A percentile compares a stretch with the other conserved stretches of the same genome.
Evolutionary conservation across 53 echinoderm and acorn worm species (phyloP).

Genomic region (Paelopatides confundens): DNA sequence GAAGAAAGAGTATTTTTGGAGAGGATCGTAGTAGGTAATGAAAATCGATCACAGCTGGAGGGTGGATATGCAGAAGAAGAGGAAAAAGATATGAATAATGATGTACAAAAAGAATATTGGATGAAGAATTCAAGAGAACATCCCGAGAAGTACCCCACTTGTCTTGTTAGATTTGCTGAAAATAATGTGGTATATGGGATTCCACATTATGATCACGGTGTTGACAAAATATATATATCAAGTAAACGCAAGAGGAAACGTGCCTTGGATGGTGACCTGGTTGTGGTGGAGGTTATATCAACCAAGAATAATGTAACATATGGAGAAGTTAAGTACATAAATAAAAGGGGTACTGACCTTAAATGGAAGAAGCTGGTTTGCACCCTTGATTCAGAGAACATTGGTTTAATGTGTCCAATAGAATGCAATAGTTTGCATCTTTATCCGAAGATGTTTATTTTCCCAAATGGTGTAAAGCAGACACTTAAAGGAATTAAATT

Average conservation of each 20-base stretch:
- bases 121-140: background rate
- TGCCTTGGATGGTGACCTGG: conserved; percentile 15
- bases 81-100: conserved; percentile 9
- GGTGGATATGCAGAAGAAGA: background rate
- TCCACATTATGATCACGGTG: background rate
- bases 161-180: background rate
- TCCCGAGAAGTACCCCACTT: background rate
- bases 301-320: conserved; percentile 65
- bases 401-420: conserved; percentile 87
- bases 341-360: conserved; percentile 65
- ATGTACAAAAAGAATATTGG: background rate
- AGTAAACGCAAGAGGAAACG: background rate
- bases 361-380: conserved; percentile 78
- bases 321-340: conserved; percentile 77
- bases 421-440: conserved; percentile 37
- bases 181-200: background rate
- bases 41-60: background rate
- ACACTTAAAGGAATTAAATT: background rate
- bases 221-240: background rate
- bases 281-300: background rate
- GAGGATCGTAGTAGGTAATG: background rate
- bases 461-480: background rate
- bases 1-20: background rate
- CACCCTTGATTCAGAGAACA: conserved; percentile 79
- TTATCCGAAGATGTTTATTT: conserved; percentile 78